Evolutionary conservation across 2,113 vertebrate species (phyloP).

Genomic region (Brachionichthys hirsutus): DNA sequence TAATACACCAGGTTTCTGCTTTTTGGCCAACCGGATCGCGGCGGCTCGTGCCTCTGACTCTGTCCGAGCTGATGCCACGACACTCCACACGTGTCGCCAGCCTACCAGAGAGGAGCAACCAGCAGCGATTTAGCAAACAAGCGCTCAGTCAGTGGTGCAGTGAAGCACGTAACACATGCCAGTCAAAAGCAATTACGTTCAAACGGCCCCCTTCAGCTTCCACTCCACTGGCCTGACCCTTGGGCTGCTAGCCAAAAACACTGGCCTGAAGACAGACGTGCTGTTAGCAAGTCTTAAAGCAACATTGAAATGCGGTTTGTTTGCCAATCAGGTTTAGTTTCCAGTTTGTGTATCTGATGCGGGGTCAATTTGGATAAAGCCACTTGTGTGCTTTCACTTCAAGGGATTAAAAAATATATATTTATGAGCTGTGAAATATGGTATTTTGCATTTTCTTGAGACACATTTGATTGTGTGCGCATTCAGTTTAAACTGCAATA

Average conservation of each 20-base stretch:
- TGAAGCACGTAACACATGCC: conserved; percentile 86
- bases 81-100: conserved; percentile 77
- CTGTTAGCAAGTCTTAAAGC: conserved; percentile 44
- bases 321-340: too few species aligned
- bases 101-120: conserved; percentile 76
- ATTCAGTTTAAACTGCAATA: neutral
- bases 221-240: conserved; percentile 83
- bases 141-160: conserved; percentile 88
- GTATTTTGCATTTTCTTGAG: neutral
- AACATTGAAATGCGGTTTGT: neutral
- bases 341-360: too few species aligned
- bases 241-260: conserved; percentile 81
- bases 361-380: too few species aligned
- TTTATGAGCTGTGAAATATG: neutral
- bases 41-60: neutral
- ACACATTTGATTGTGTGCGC: neutral
- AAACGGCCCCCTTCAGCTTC: conserved; percentile 85
- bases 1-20: too few species aligned
- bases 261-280: conserved; percentile 75
- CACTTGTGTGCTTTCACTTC: neutral
- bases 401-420: neutral
- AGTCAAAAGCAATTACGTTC: conserved; percentile 89
- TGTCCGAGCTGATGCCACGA: conserved; percentile 68
- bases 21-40: too few species aligned
- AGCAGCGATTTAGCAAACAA: conserved; percentile 92